Percentiles rank a stretch among this genome's conserved stretches.
Evolutionary conservation across 92 coral and sea anemone species (phyloP).

Genomic region (Anthopleura xanthogrammica): DNA sequence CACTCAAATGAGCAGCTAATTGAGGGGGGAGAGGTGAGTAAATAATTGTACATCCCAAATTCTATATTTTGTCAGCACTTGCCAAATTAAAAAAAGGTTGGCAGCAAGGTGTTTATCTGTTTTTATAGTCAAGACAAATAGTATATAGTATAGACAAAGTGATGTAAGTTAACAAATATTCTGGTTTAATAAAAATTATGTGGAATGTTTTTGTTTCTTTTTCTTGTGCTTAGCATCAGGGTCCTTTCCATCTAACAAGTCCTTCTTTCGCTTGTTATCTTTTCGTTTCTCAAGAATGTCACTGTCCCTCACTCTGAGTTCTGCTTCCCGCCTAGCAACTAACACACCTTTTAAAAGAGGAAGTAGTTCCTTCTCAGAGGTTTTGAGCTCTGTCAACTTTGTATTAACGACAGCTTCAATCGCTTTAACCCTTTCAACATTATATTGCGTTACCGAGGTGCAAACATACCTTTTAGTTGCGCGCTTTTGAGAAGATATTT

Average conservation of each 20-base stretch:
- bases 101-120: too few species aligned
- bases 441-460: constrained; percentile 87
- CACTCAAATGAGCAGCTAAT: too few species aligned
- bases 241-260: constrained; percentile 65
- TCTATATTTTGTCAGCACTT: too few species aligned
- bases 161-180: not conserved
- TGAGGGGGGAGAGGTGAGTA: too few species aligned
- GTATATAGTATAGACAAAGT: too few species aligned
- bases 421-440: constrained; percentile 70
- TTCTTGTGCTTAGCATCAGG: constrained; percentile 49
- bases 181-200: not conserved
- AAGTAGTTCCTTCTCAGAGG: constrained; percentile 83
- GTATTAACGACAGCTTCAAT: constrained; percentile 73
- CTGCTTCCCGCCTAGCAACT: constrained; percentile 90
- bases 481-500: too few species aligned
- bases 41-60: too few species aligned
- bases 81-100: too few species aligned
- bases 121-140: too few species aligned
- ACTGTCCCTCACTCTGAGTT: constrained; percentile 76
- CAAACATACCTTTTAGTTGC: constrained; percentile 93
- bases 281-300: constrained; percentile 74
- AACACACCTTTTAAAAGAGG: constrained; percentile 76
- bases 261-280: constrained; percentile 74
- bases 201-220: constrained; percentile 24
- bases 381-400: constrained; percentile 70